phyloP scores from a whole-genome alignment of 2,797 vertebrate genomes.

The Holocentrus rufus region DNA sequence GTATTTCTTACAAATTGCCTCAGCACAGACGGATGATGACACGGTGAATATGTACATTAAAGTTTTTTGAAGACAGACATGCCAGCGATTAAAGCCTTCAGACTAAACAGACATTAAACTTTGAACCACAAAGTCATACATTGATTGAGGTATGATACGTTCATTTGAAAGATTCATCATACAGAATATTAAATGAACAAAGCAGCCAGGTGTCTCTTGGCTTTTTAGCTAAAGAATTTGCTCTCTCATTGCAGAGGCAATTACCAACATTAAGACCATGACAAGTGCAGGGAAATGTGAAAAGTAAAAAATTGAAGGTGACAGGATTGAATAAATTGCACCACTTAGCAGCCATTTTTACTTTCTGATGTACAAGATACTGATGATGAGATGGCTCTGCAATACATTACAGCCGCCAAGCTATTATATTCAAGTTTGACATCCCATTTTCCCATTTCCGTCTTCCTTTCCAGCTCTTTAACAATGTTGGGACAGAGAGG shows the following conservation, averaged over 20 bases:
- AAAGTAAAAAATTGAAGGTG: slow-evolving; percentile 50
- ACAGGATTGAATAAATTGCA: slow-evolving; percentile 58
- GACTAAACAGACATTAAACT: slow-evolving; percentile 5
- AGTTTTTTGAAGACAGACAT: background rate
- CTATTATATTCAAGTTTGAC: slow-evolving; percentile 39
- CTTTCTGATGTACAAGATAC: slow-evolving; percentile 33
- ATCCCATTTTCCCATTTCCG: slow-evolving; percentile 17
- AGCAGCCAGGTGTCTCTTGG: slow-evolving; percentile 30
- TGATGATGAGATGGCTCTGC: slow-evolving; percentile 45
- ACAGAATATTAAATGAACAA: background rate
- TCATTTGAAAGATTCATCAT: slow-evolving; percentile 3
- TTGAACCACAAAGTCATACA: background rate
- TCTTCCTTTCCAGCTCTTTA: slow-evolving; percentile 19
- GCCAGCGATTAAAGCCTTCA: background rate
- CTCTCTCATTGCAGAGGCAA: slow-evolving; percentile 36
- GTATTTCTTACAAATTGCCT: slow-evolving; percentile 11
- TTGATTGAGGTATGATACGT: background rate
- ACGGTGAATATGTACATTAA: background rate
- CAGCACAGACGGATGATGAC: background rate
- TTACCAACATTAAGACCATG: slow-evolving; percentile 35
- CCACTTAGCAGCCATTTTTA: slow-evolving; percentile 53
- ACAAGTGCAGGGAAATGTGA: slow-evolving; percentile 44
- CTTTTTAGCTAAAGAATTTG: slow-evolving; percentile 33
- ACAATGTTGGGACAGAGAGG: slow-evolving; percentile 12
- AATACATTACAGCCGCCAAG: slow-evolving; percentile 37